phyloP scores from a whole-genome alignment of 2,113 vertebrate species.

The Phaethon lepturus region DNA sequence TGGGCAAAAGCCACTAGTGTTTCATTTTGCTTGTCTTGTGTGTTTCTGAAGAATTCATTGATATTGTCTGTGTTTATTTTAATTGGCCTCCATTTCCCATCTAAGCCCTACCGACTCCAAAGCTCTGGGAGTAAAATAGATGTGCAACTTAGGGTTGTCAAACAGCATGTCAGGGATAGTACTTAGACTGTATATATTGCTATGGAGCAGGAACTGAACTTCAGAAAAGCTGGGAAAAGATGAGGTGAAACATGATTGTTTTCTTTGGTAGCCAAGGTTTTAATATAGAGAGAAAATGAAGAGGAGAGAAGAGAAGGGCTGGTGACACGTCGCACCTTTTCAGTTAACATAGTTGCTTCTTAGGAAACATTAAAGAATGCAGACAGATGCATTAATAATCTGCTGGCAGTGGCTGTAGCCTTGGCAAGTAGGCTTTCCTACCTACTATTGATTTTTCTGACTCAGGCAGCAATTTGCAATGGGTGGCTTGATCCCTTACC shows the following conservation, averaged over 20 bases:
- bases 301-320: conserved; percentile 66
- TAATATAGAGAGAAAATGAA: conserved; percentile 65
- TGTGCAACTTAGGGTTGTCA: conserved; percentile 61
- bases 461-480: conserved; percentile 40
- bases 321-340: conserved; percentile 65
- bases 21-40: conserved; percentile 61
- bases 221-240: conserved; percentile 70
- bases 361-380: conserved; percentile 69
- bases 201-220: conserved; percentile 59
- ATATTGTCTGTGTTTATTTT: conserved; percentile 68
- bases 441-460: conserved; percentile 57
- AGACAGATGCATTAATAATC: conserved; percentile 66
- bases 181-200: conserved; percentile 63
- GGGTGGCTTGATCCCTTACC: not conserved
- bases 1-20: conserved; percentile 49
- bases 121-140: conserved; percentile 57
- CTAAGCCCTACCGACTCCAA: conserved; percentile 38
- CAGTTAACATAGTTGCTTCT: conserved; percentile 66
- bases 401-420: conserved; percentile 43
- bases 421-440: conserved; percentile 41
- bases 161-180: conserved; percentile 65
- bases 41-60: conserved; percentile 65
- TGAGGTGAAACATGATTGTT: conserved; percentile 68
- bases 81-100: conserved; percentile 68
- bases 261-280: conserved; percentile 71